Percentiles rank a stretch among this genome's conserved stretches.
Conservation (phyloP, 2,113 vertebrate genomes). For the Eolophus roseicapilla region DNA sequence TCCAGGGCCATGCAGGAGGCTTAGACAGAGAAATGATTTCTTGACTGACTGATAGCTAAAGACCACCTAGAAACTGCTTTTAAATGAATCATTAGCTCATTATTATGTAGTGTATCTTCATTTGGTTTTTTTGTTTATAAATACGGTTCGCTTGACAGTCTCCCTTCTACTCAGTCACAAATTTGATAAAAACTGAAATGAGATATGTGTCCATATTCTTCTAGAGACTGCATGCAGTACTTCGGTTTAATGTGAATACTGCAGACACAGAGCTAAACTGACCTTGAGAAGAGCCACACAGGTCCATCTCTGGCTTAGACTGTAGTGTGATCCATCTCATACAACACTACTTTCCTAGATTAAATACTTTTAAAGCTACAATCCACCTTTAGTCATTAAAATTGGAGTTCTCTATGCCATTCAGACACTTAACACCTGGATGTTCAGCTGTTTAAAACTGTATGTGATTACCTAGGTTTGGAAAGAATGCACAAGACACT, state of each 20-base stretch:
- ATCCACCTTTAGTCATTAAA: not conserved
- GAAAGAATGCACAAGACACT: slow-evolving; percentile 42
- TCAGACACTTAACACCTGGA: not conserved
- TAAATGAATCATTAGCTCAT: not conserved
- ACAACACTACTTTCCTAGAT: not conserved
- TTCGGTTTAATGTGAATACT: not conserved
- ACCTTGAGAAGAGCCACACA: not conserved
- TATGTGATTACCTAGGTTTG: slow-evolving; percentile 46
- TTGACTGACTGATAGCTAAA: not conserved
- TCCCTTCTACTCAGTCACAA: not conserved
- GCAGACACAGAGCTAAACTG: not conserved
- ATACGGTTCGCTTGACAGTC: not conserved
- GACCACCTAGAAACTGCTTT: not conserved
- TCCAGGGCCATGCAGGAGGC: not conserved
- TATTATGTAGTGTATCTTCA: not conserved
- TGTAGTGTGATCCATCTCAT: not conserved
- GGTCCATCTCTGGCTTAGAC: not conserved
- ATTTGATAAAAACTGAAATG: not conserved
- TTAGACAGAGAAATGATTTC: not conserved
- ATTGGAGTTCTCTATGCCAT: not conserved
- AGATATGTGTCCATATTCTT: not conserved
- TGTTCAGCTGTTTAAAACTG: not conserved
- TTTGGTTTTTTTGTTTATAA: not conserved
- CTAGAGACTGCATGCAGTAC: not conserved
- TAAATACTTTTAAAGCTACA: not conserved